phyloP scores from a whole-genome alignment of 2,888 invertebrate species.

The Eupeodes latifasciatus region DNA sequence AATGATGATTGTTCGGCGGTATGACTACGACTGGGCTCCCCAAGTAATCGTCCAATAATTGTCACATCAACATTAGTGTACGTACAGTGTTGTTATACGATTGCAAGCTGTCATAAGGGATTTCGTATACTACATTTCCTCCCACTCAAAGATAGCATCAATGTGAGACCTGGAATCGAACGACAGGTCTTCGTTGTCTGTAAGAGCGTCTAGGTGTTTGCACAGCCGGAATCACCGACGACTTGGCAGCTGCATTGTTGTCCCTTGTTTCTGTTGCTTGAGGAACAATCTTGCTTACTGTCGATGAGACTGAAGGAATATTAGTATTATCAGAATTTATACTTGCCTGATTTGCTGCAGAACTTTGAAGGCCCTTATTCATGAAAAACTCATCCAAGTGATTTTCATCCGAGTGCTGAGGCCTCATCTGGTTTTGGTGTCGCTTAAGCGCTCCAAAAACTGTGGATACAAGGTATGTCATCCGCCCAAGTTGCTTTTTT shows the following conservation, averaged over 20 bases:
- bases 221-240: not conserved
- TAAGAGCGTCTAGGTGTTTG: no score
- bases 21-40: no score
- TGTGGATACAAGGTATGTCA: not conserved
- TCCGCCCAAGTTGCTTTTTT: no score
- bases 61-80: no score
- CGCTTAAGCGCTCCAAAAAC: not conserved
- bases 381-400: not conserved
- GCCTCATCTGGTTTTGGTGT: not conserved
- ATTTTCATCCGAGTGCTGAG: not conserved
- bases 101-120: no score
- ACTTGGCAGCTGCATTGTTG: not conserved
- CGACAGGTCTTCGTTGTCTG: no score
- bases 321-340: not conserved
- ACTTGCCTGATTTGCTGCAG: conserved; percentile 6
- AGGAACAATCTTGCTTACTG: not conserved
- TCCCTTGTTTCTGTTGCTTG: not conserved
- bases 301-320: not conserved
- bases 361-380: not conserved
- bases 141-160: no score
- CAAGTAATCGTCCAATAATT: no score
- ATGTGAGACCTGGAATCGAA: no score
- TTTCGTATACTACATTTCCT: no score
- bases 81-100: no score
- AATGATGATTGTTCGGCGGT: no score